A percentile compares a stretch with the other conserved stretches of the same genome.
Conservation (phyloP, 2,113 vertebrate species). For the Zootoca vivipara region DNA sequence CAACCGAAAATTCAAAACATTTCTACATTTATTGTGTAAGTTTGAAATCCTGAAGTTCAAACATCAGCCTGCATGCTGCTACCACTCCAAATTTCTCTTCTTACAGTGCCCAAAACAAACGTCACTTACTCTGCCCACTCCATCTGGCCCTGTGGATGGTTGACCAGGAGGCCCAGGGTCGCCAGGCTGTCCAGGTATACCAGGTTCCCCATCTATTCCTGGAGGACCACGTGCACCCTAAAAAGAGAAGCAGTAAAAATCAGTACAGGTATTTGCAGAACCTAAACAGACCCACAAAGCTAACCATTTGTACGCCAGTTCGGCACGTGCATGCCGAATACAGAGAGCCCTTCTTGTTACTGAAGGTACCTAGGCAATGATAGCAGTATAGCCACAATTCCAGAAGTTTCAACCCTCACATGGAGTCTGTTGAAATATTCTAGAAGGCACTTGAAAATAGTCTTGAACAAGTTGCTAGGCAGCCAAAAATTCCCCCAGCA, state of each 20-base stretch:
- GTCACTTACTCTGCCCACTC: slow-evolving; percentile 77
- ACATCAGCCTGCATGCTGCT: neutral
- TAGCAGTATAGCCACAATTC: neutral
- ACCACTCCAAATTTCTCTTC: neutral
- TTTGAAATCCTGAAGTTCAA: neutral
- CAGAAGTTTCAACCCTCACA: neutral
- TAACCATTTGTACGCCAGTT: neutral
- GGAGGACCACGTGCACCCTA: slow-evolving; percentile 89
- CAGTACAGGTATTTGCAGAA: neutral
- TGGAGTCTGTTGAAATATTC: neutral
- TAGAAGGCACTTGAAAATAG: too few species aligned
- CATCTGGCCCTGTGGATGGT: slow-evolving; percentile 83
- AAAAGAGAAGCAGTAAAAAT: slow-evolving; percentile 25
- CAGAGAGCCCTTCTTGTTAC: neutral
- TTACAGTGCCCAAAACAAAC: neutral
- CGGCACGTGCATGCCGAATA: too few species aligned
- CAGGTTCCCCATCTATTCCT: slow-evolving; percentile 94
- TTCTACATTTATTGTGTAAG: neutral
- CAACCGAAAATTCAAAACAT: neutral
- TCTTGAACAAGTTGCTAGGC: too few species aligned
- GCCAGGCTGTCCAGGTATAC: slow-evolving; percentile 93
- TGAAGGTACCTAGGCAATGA: neutral
- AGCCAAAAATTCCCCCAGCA: too few species aligned
- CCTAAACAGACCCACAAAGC: neutral
- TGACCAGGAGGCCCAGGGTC: slow-evolving; percentile 92